Conservation (phyloP, 2,797 vertebrate genomes). For the Gallinago stenura region DNA sequence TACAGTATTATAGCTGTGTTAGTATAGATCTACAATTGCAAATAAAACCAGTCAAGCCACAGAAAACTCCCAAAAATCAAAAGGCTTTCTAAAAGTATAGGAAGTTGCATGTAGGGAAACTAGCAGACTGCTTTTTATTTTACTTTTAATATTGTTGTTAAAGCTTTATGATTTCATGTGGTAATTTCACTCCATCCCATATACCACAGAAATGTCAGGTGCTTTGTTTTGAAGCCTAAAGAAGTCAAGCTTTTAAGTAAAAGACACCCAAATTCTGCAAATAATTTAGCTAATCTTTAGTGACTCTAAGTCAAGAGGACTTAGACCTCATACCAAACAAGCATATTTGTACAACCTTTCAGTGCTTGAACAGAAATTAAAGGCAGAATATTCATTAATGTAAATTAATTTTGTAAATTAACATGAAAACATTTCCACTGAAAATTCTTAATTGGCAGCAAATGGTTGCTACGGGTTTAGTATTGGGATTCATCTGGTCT, state of each 20-base stretch:
- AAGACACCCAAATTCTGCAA: neutral
- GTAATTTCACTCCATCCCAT: neutral
- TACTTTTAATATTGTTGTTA: neutral
- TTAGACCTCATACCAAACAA: neutral
- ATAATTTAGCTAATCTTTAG: neutral
- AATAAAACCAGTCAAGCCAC: neutral
- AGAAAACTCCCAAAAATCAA: neutral
- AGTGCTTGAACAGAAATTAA: neutral
- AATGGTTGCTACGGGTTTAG: neutral
- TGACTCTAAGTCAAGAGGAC: neutral
- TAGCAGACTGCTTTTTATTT: neutral
- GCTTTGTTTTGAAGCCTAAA: neutral
- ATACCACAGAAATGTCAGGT: neutral
- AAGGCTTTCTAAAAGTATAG: neutral
- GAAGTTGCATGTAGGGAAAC: neutral
- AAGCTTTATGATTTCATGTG: neutral
- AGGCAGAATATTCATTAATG: neutral
- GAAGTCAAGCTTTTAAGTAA: neutral
- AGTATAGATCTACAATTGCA: neutral
- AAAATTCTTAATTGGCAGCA: neutral
- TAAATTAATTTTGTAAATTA: neutral
- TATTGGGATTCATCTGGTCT: neutral
- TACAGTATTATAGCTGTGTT: neutral
- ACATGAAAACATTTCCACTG: neutral
- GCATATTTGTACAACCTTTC: neutral